Percentiles rank a stretch among this genome's conserved stretches.
Evolutionary conservation across 2,797 vertebrate species (phyloP).

Genomic region (Sebastes baramenuke): DNA sequence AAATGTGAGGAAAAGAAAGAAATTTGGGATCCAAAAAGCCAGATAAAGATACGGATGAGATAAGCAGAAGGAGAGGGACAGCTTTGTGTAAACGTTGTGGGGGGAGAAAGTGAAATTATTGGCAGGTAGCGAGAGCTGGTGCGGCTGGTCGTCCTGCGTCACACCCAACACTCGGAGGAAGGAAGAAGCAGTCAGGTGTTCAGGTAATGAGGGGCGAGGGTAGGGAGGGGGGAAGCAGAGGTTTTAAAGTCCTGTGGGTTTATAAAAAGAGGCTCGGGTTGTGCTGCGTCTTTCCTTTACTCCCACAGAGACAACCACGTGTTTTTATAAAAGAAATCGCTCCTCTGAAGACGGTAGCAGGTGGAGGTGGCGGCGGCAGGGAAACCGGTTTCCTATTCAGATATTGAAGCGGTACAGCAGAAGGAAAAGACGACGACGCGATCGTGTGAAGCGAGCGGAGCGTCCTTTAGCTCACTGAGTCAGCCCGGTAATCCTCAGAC

Average conservation of each 20-base stretch:
- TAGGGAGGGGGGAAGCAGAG: fast-evolving
- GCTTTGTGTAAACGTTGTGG: slow-evolving; percentile 18
- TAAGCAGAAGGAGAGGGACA: neutral
- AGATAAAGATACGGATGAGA: neutral
- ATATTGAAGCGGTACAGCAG: slow-evolving; percentile 19
- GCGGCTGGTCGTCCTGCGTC: neutral
- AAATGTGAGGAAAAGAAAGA: neutral
- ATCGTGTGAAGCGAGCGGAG: neutral
- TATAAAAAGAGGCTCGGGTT: slow-evolving; percentile 23
- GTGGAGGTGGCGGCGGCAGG: neutral
- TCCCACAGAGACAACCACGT: neutral
- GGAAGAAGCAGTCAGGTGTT: neutral
- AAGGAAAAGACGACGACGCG: neutral
- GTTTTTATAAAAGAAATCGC: neutral
- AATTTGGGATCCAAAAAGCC: neutral
- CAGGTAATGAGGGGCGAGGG: fast-evolving
- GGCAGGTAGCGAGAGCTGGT: slow-evolving; percentile 38
- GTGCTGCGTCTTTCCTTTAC: slow-evolving; percentile 21
- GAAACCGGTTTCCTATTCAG: slow-evolving; percentile 1
- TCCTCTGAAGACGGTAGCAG: neutral
- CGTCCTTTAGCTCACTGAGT: neutral
- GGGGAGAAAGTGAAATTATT: neutral
- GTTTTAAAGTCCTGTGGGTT: neutral
- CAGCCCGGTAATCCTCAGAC: slow-evolving; percentile 12
- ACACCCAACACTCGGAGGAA: slow-evolving; percentile 15